These are phyloP conservation scores for Panagrolaimus sp. DNA, from an alignment of 1,140 invertebrate species.

Conservation along the genomic window DNA sequence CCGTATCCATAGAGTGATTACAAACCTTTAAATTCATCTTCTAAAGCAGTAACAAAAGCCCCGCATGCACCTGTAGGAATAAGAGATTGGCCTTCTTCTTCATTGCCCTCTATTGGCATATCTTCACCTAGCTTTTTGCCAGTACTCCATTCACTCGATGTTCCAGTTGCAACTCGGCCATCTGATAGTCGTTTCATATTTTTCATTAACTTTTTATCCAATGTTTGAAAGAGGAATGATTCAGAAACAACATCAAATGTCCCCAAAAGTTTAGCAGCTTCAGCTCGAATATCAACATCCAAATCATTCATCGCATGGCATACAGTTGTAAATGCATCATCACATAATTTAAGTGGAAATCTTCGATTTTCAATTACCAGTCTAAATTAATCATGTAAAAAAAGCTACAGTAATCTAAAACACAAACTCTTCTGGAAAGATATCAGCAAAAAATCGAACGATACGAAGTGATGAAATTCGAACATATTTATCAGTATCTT, in stretches of 20 bases:
- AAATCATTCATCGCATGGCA: conserved; percentile 87
- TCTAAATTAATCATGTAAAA: neutral
- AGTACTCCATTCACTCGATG: conserved; percentile 68
- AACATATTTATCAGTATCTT: conserved; percentile 9
- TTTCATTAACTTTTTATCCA: conserved; percentile 98
- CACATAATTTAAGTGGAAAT: conserved; percentile 70
- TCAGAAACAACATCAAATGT: conserved; percentile 78
- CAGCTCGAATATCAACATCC: conserved; percentile 63
- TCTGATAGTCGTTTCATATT: conserved; percentile 68
- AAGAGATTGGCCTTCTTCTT: conserved; percentile 73
- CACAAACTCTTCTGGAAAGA: neutral
- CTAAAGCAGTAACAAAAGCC: conserved; percentile 92
- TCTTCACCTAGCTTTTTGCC: conserved; percentile 86
- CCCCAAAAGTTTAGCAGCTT: conserved; percentile 65
- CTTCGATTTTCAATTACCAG: neutral
- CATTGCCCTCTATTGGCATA: conserved; percentile 68
- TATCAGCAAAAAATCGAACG: neutral
- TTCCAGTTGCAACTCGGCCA: no score
- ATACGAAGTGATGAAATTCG: neutral
- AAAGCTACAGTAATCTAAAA: neutral
- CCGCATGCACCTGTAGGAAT: conserved; percentile 90
- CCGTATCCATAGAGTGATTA: no score
- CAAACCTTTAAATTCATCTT: conserved; percentile 71
- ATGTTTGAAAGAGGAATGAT: conserved; percentile 83
- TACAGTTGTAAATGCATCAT: conserved; percentile 91